Evolutionary conservation across 2,888 invertebrate genomes (phyloP), one percentile per base, ranked within the genome.

Genomic region (Ormyrus rosae): DNA sequence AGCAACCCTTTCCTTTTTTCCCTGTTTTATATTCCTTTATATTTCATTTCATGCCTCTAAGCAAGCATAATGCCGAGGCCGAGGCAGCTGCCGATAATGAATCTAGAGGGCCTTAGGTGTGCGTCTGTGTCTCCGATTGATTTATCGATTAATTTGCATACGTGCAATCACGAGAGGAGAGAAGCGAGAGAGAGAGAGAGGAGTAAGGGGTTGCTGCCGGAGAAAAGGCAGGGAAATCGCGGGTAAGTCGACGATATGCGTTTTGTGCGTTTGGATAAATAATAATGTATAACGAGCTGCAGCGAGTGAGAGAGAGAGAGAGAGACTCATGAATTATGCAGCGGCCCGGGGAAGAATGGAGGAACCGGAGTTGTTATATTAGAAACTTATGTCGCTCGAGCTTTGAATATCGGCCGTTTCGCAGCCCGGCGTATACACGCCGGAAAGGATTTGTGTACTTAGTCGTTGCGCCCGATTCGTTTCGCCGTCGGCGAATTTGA

Each of bases 71-170:
- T 72, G 53, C 63, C 61, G 63, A 13, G 48, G 13, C 45, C 55
- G 63, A 9, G 83, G 85, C 86, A 86, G 86, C 86, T 86, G 86
- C 85, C 85, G 86, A 86, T 86, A 86, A 86, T 86, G 86, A 85
- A 86, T 86, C 85, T 81, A 60, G 73, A 78, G 74, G 68, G 68
- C 75, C 76, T 71, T 81, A 83, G 83, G 84, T 83, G 84, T 82
- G 71, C 73, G 55, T 60, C 63, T 45, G 67, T 45, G 34, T 1
- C 53, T 45, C 56, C 71, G 75, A 80, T 85, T 89, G 90, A 90
- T 90, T 90, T 90, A 90, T 90, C 87, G 90, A 76, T 85, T 87
- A 86, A 90, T 90, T 90, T 89, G 88, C 89, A 88, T 88, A 86
- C 85, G 84, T 84, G 86, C 85, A 85, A 86, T 86, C 84, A 84